phyloP scores from a whole-genome alignment of 92 coral and sea anemone genomes.

The Zoanthus gigantus region DNA sequence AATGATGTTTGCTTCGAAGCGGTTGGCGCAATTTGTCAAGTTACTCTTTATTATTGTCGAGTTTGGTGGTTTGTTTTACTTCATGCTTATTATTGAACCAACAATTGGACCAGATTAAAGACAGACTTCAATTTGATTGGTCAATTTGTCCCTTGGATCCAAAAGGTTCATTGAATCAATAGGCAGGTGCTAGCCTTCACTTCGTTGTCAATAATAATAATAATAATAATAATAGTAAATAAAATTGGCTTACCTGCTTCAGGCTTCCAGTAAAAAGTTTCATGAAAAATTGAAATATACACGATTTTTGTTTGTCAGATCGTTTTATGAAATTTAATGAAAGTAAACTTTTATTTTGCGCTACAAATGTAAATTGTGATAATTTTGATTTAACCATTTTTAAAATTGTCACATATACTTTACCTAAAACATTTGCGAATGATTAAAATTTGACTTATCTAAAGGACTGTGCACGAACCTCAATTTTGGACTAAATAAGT shows the following conservation, averaged over 20 bases:
- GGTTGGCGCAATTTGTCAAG: background rate
- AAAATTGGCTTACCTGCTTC: constrained; percentile 5
- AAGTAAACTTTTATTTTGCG: no score
- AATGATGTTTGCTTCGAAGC: constrained; percentile 1
- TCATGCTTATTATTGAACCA: background rate
- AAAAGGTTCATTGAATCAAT: background rate
- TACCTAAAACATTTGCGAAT: no score
- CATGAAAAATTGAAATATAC: no score
- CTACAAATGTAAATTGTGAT: no score
- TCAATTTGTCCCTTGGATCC: background rate
- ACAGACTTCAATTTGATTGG: constrained; percentile 21
- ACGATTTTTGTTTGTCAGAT: no score
- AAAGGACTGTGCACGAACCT: no score
- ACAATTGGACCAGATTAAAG: constrained; percentile 22
- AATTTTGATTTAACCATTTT: no score
- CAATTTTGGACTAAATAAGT: no score
- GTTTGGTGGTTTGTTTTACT: constrained; percentile 16
- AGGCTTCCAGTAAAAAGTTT: no score
- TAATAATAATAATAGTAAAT: background rate
- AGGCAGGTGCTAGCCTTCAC: constrained; percentile 19
- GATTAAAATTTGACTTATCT: no score
- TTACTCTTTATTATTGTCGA: constrained; percentile 13
- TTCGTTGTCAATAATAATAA: background rate
- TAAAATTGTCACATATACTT: no score
- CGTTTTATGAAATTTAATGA: no score